Evolutionary conservation across 1,140 invertebrate genomes (phyloP), one percentile per base, ranked within the genome.

Genomic region (Carposina sasakii): DNA sequence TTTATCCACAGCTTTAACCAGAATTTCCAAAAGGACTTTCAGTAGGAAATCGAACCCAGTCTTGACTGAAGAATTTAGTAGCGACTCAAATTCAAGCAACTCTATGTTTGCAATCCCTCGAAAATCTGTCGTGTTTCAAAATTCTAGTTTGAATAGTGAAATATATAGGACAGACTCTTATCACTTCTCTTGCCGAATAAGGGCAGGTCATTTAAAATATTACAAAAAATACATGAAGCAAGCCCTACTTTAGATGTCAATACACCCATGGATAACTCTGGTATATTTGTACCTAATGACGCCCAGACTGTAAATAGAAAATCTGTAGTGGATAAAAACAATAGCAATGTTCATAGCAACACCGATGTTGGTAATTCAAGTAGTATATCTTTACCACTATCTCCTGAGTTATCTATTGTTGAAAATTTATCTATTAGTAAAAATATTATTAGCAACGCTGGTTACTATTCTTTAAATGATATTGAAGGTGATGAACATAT

Each of bases 391-490:
- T 52, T 81, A 9, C 75, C 81, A 0, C 55, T 64, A 3, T 84
- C 81, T 12, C 81, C 81, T 4, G 76, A 75, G 30, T 54, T 84
- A 34, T 84, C 81, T 2, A 66, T 81, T 19, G 76, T 81, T 16
- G 77, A 81, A 65, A 78, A 78, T 48, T 54, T 84, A 52, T 72
- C 77, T 10, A 44, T 84, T 2, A 68, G 48, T 30, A 78, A 65
- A 59, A 66, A 67, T 42, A 15, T 60, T 0, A 20, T 74, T 17
- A 40, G 23, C 4, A 62, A 49, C 16, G 54, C 39, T 48, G 30
- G 56, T 23, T 41, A 64, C 21, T 49, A 70, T 13, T 26, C 26
- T 10, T 60, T 52, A 6, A 62, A 34, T 43, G 28, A 66, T 0
- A 69, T 66, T 39, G 58, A 61, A 53, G 52, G 33, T 3, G 52